A percentile compares a stretch with the other conserved stretches of the same genome.
Conservation (phyloP, 2,113 vertebrate species). For the Carassius gibelio region DNA sequence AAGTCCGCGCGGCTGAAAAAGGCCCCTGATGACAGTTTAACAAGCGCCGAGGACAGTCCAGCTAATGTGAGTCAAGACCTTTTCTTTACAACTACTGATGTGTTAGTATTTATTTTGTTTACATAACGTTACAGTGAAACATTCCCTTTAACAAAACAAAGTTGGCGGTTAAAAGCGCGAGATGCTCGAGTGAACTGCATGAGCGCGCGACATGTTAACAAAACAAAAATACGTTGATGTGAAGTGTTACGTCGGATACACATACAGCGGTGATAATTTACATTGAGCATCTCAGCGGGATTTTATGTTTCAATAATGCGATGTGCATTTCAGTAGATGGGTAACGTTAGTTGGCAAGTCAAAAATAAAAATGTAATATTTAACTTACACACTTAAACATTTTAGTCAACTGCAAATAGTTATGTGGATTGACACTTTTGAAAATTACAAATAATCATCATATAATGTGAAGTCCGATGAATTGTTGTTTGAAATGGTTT, state of each 20-base stretch:
- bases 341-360: background rate
- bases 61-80: slow-evolving; percentile 68
- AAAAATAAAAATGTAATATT: background rate
- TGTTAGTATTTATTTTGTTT: background rate
- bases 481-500: too few species aligned
- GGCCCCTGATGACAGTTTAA: slow-evolving; percentile 63
- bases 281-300: background rate
- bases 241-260: background rate
- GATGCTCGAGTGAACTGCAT: background rate
- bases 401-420: too few species aligned
- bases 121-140: background rate
- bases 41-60: slow-evolving; percentile 61
- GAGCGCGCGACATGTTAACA: background rate
- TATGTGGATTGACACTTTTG: too few species aligned
- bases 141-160: background rate
- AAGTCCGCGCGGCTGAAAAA: slow-evolving; percentile 69
- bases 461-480: too few species aligned
- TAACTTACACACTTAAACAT: too few species aligned
- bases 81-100: background rate
- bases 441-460: too few species aligned
- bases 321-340: background rate
- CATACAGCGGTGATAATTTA: background rate
- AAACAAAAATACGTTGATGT: background rate
- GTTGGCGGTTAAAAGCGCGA: slow-evolving; percentile 19
- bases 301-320: background rate